Base-by-base conservation (phyloP, 2,113 vertebrate genomes). In the Dendropsophus ebraccatus region DNA sequence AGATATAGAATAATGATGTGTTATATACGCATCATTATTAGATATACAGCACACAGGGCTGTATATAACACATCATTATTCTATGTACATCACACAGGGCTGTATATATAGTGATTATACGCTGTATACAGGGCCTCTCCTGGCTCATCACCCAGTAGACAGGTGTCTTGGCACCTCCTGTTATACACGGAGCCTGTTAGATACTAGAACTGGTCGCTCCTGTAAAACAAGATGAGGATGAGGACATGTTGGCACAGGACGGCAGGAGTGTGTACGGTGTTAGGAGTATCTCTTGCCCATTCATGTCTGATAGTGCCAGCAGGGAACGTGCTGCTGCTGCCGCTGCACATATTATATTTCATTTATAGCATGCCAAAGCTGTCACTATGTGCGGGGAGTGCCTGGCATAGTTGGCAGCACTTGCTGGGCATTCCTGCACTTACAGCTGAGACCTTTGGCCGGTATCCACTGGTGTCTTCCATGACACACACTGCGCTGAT, bases 321-420 rank as follows among this genome's bases (percentile, higher is more conserved):
- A 17, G 72, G 56, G 41, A 23, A 58, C 65, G 45, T 19, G 19
- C 37, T 32, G 56, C 41, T 58, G 58, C 45, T 50, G 32, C 41
- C 16, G 69, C 14, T 11, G 58, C n/a, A n/a, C n/a, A 11, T 60
- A 54, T 32, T 65, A 32, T 35, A 25, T 88, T 81, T 50, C 85
- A 81, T 70, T 82, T 32, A 56, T 52, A 41, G 1, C 23, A 35
- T 87, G 81, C 87, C 86, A 86, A 21, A 5, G 23, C 21, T 83
- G 23, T 52, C 65, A 65, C 56, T 41, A 72, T 78, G 25, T 19
- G 17, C 2, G 32, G 87, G 75, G 76, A 67, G 70, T 75, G 67
- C 56, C 83, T 14, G 21, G 49, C 19, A 74, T 88, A 84, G 41
- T 65, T 88, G 87, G 83, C 82, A 81, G 45, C 30, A 5, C 62